phyloP scores from a whole-genome alignment of 2,797 vertebrate species.

The Rhadinocentrus ornatus region DNA sequence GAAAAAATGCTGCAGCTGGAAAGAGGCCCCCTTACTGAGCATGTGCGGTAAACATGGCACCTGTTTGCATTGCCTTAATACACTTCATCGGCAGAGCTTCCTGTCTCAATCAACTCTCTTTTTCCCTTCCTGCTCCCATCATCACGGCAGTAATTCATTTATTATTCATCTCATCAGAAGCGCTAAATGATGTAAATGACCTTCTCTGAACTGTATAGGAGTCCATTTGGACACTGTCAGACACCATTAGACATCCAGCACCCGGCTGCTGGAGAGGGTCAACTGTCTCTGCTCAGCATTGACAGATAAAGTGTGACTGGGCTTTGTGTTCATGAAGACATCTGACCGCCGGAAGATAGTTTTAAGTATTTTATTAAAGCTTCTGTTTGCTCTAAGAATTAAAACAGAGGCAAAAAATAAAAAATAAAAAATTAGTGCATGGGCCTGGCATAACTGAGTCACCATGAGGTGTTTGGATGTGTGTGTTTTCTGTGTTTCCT shows the following conservation, averaged over 20 bases:
- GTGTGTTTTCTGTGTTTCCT: slow-evolving; percentile 21
- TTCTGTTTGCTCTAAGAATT: slow-evolving; percentile 9
- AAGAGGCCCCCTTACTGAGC: slow-evolving; percentile 40
- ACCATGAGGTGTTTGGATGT: slow-evolving; percentile 33
- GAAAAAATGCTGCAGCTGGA: slow-evolving; percentile 60
- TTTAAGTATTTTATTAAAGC: slow-evolving; percentile 12
- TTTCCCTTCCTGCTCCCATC: slow-evolving; percentile 23
- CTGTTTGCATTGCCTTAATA: slow-evolving; percentile 63
- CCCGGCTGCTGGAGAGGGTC: slow-evolving; percentile 62
- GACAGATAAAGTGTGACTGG: slow-evolving; percentile 58
- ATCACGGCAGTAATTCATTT: slow-evolving; percentile 65
- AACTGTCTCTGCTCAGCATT: slow-evolving; percentile 51
- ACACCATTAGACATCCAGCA: slow-evolving; percentile 69
- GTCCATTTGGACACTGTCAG: slow-evolving; percentile 78
- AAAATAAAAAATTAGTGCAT: not conserved
- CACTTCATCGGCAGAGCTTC: slow-evolving; percentile 39
- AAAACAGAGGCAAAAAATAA: not conserved
- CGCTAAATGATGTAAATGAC: slow-evolving; percentile 76
- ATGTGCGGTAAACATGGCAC: slow-evolving; percentile 58
- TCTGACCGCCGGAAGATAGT: slow-evolving; percentile 17
- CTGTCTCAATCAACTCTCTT: slow-evolving; percentile 57
- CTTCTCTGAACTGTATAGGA: slow-evolving; percentile 71
- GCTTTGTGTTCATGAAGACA: slow-evolving; percentile 40
- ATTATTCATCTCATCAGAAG: slow-evolving; percentile 77
- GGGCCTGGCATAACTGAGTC: slow-evolving; percentile 20